Evolutionary conservation across 1,140 invertebrate species (phyloP).

Genomic region (Trichoplusia ni): DNA sequence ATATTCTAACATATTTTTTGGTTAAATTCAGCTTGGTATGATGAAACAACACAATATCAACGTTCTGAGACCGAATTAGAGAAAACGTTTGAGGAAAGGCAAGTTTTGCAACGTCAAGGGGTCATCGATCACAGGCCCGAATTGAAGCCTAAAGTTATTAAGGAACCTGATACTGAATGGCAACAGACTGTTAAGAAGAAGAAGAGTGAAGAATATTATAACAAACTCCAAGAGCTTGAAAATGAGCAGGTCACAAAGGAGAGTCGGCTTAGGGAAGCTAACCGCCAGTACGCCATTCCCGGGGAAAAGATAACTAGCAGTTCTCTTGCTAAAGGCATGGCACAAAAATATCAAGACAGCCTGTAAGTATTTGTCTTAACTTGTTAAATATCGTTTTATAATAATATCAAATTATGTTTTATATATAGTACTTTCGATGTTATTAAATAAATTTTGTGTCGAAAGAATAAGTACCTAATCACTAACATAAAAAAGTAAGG

Average conservation of each 20-base stretch:
- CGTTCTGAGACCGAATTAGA: slow-evolving; percentile 92
- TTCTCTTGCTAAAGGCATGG: slow-evolving; percentile 92
- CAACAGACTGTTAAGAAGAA: slow-evolving; percentile 90
- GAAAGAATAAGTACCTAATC: too few species aligned
- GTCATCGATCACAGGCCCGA: slow-evolving; percentile 84
- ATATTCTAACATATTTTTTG: slow-evolving; percentile 38
- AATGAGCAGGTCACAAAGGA: slow-evolving; percentile 93
- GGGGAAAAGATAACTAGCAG: slow-evolving; percentile 90
- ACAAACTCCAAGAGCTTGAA: slow-evolving; percentile 90
- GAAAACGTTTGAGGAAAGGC: slow-evolving; percentile 92
- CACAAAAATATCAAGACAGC: slow-evolving; percentile 90
- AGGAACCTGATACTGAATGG: slow-evolving; percentile 91
- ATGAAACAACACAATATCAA: slow-evolving; percentile 93
- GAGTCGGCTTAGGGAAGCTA: slow-evolving; percentile 87
- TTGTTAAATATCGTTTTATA: background rate
- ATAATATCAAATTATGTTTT: too few species aligned
- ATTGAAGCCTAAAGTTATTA: slow-evolving; percentile 86
- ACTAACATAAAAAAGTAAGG: too few species aligned
- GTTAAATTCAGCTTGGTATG: slow-evolving; percentile 92
- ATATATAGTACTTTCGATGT: too few species aligned
- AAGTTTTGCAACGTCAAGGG: slow-evolving; percentile 84
- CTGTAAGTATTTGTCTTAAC: slow-evolving; percentile 85
- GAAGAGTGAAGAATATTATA: slow-evolving; percentile 93
- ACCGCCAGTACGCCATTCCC: slow-evolving; percentile 92
- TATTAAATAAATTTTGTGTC: too few species aligned